These are phyloP conservation scores for Montipora sp. DNA, from an alignment of 64 coral and sea anemone genomes.

Conservation along the genomic window DNA sequence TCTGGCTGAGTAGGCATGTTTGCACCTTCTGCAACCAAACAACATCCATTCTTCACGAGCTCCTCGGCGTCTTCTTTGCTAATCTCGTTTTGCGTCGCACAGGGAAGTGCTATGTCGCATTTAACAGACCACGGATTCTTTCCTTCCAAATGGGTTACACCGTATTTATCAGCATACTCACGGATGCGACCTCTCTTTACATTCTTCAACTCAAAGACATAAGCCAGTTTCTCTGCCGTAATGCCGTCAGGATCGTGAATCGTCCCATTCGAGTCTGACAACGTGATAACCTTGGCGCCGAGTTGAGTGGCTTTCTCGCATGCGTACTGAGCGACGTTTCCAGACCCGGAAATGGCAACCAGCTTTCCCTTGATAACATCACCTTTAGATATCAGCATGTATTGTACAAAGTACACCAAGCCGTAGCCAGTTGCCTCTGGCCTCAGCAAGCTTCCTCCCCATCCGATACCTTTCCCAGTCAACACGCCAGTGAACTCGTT, in stretches of 20 bases:
- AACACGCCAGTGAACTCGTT: constrained; percentile 96
- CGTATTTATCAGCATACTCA: constrained; percentile 85
- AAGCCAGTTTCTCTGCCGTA: constrained; percentile 74
- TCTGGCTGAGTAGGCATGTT: constrained; percentile 92
- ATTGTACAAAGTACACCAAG: constrained; percentile 86
- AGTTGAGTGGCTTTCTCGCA: constrained; percentile 76
- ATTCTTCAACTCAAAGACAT: constrained; percentile 84
- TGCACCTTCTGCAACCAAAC: constrained; percentile 76
- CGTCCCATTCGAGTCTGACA: constrained; percentile 85
- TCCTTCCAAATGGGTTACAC: constrained; percentile 75
- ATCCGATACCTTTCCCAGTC: constrained; percentile 81
- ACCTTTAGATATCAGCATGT: constrained; percentile 78
- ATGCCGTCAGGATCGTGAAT: constrained; percentile 88
- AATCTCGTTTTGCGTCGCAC: constrained; percentile 86
- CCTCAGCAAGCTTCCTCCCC: constrained; percentile 87
- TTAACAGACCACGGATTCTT: constrained; percentile 87
- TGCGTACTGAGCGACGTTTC: constrained; percentile 88
- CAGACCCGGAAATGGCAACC: constrained; percentile 85
- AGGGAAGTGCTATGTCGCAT: constrained; percentile 86
- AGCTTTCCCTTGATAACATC: constrained; percentile 76
- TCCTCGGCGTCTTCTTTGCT: constrained; percentile 79
- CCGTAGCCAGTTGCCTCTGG: constrained; percentile 95
- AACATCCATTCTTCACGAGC: constrained; percentile 81
- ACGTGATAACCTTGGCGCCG: constrained; percentile 81
- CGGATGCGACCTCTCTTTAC: constrained; percentile 83